Evolutionary conservation across 2,888 invertebrate species (phyloP), one percentile per base, ranked within the genome.

Genomic region (Ophioninae sp.): DNA sequence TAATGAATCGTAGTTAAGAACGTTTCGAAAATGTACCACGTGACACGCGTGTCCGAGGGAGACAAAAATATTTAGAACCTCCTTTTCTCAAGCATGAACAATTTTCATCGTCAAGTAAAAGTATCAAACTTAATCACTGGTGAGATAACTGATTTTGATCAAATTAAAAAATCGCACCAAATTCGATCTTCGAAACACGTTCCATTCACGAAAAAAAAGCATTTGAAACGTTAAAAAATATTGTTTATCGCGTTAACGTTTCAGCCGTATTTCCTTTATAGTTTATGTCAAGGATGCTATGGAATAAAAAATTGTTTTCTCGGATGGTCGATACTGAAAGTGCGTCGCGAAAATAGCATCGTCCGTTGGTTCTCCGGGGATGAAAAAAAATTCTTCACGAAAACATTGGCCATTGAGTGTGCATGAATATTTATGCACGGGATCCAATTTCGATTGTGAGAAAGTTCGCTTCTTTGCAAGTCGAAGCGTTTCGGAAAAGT

Each of bases 401-500:
- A 30, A 68, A 68, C 65, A 67, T 67, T 22, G 51, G 44, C 69
- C 63, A 56, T 30, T 56, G 58, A 22, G 74, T 37, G 30, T 22
- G 44, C 20, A 76, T 61, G 20, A 77, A 72, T 67, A 56, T 20
- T 39, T 37, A 68, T 61, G 65, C 59, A 68, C 51, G 74, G 72
- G 63, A 73, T 78, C 65, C 58, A 64, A 82, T 83, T 79, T 73
- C 72, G 56, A 78, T 81, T 23, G 59, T 69, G 77, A 81, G 67
- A 74, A 81, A 81, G 71, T 81, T 71, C 67, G 77, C 75, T 75
- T 63, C 73, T 67, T 61, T 58, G 75, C 56, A 41, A 75, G 74
- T 69, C 44, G 73, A 39, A 71, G 39, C 56, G 59, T 75, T 71
- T 77, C 67, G 78, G 63, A 59, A 69, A 84, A 65, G 44, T 82